Evolutionary conservation across 2,113 vertebrate genomes (phyloP), one percentile per base, ranked within the genome.

Genomic region (Paedocypris sp.): DNA sequence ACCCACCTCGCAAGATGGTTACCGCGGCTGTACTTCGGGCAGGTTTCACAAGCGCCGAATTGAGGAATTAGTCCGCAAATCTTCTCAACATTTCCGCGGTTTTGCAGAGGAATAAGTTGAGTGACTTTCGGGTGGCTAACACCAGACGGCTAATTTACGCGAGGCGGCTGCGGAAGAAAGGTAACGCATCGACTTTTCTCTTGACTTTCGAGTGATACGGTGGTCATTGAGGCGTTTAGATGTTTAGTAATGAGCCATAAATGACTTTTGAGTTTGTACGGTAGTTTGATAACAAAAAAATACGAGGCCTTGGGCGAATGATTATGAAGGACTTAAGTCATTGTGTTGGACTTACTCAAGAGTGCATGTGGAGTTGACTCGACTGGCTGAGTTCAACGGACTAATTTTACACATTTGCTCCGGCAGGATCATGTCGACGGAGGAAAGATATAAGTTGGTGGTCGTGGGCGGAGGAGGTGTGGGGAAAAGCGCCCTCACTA

Each of bases 391-490:
- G 39, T 54, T 29, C 18, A 15, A 4, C 11, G 9, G 41, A 3
- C 15, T 3, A 12, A 41, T 32, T 16, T 10, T 43, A 20, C 26
- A 20, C 13, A 6, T 43, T 57, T 57, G 4, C 29, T 8, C 28
- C 2, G 25, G 15, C 29, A 23, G 15, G 4, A 66, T 15, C 70
- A 86, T 86, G 84, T 80, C 81, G 3, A 76, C 71, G 51, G 83
- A 90, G 78, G 91, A 95, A 65, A 83, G 91, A 81, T 89, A 89
- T 81, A 90, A 92, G 70, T 85, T 94, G 66, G 91, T 93, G 63
- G 92, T 93, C 73, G 92, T 95, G 72, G 92, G 92, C 49, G 90
- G 92, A 13, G 92, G 92, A 73, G 91, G 91, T 57, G 91, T 93
- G 79, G 92, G 91, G 16, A 94, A 93, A 76, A 93, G 90, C 31